Evolutionary conservation across 2,797 vertebrate species (phyloP).

Genomic region (Morelia viridis): DNA sequence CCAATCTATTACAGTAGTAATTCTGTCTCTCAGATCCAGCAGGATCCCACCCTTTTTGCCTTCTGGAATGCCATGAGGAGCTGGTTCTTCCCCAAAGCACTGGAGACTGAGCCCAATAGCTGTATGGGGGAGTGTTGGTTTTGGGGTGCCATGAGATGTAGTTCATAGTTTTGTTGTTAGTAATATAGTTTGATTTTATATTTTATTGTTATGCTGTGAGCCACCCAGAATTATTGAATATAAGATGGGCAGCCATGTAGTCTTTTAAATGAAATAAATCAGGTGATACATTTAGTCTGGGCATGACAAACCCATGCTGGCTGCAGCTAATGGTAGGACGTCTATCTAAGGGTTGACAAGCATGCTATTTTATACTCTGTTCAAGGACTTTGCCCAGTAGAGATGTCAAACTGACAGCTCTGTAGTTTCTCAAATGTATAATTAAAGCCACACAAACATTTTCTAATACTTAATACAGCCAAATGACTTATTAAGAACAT

Average conservation of each 20-base stretch:
- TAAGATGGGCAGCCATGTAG: background rate
- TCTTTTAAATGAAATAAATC: no score
- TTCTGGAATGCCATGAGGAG: background rate
- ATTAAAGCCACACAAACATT: background rate
- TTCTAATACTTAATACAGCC: background rate
- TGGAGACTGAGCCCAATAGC: background rate
- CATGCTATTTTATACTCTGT: background rate
- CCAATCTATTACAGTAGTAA: background rate
- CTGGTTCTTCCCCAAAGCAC: background rate
- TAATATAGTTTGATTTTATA: background rate
- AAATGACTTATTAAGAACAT: background rate
- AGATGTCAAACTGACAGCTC: background rate
- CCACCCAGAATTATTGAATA: background rate
- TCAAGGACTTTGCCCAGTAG: background rate
- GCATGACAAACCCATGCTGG: background rate
- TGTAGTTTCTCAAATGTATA: background rate
- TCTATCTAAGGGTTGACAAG: background rate
- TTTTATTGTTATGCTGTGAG: background rate
- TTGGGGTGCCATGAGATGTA: background rate
- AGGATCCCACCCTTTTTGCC: background rate
- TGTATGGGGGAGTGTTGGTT: background rate
- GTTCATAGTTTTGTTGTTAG: background rate
- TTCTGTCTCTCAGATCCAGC: background rate
- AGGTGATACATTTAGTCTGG: no score
- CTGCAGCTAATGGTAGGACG: background rate